Conservation (phyloP, 2,888 invertebrate species). For the Crepidodera aurea region DNA sequence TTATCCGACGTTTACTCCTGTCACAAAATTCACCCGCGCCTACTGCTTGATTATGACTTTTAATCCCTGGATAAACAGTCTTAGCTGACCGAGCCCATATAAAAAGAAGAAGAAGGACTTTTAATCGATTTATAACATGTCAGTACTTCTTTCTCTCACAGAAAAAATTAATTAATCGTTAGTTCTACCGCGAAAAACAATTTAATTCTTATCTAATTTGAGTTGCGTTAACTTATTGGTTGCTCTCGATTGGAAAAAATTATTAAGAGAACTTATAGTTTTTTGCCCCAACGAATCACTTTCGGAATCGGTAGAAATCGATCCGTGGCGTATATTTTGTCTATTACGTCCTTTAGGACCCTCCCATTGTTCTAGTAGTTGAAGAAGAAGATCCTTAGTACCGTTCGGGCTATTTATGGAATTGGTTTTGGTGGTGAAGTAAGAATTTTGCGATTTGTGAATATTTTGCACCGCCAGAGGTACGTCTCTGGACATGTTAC, state of each 20-base stretch:
- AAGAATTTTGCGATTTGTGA: conserved; percentile 40
- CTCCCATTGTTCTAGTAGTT: conserved; percentile 80
- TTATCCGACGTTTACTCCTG: too few species aligned
- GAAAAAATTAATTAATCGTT: too few species aligned
- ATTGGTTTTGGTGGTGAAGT: conserved; percentile 36
- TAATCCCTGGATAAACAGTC: too few species aligned
- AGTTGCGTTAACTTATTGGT: conserved; percentile 57
- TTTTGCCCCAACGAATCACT: conserved; percentile 77
- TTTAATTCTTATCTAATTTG: conserved; percentile 50
- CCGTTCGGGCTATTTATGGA: conserved; percentile 68
- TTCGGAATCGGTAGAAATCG: conserved; percentile 79
- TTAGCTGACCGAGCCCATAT: too few species aligned
- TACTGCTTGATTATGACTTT: too few species aligned
- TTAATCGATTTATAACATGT: too few species aligned
- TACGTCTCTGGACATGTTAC: conserved; percentile 72
- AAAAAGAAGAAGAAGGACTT: too few species aligned
- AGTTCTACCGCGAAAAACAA: too few species aligned
- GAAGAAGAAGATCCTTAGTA: conserved; percentile 79
- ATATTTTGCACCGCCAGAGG: conserved; percentile 59
- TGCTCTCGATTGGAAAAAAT: conserved; percentile 73
- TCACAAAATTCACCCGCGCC: too few species aligned
- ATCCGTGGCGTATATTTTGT: conserved; percentile 71
- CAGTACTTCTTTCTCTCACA: too few species aligned
- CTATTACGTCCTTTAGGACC: conserved; percentile 65
- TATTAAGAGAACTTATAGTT: conserved; percentile 82